Conservation (phyloP, 1,140 invertebrate species). For the Oedothorax gibbosus region DNA sequence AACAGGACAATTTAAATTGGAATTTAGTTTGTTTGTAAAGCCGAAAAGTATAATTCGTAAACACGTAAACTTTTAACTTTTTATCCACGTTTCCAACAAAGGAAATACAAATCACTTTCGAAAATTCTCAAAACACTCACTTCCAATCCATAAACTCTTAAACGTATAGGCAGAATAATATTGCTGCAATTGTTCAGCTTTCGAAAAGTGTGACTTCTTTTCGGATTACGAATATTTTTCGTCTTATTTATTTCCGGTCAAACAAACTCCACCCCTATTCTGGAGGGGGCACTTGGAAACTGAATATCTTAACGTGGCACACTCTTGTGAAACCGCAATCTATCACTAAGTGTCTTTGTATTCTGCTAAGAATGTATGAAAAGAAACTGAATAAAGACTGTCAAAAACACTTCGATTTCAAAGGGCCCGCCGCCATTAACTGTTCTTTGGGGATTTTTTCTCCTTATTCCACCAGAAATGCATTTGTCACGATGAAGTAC, state of each 20-base stretch:
- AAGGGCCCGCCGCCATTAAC: constrained; percentile 36
- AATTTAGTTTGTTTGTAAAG: no score
- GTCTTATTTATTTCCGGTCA: constrained; percentile 45
- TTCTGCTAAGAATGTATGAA: constrained; percentile 7
- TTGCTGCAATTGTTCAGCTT: background rate
- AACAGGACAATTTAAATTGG: no score
- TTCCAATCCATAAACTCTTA: no score
- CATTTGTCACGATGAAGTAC: constrained; percentile 56
- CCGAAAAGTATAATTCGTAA: no score
- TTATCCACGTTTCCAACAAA: no score
- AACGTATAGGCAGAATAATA: no score
- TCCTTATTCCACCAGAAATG: constrained; percentile 4
- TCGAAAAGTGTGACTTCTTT: background rate
- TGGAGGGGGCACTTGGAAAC: background rate
- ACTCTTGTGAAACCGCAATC: constrained; percentile 42
- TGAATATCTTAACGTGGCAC: constrained; percentile 18
- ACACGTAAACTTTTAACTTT: no score
- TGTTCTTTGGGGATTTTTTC: constrained; percentile 31
- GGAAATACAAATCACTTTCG: no score
- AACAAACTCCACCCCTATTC: background rate
- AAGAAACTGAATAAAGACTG: constrained; percentile 18
- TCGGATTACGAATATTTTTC: background rate
- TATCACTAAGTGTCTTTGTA: constrained; percentile 44
- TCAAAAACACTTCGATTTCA: constrained; percentile 41
- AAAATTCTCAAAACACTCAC: no score